Evolutionary conservation across 2,113 vertebrate genomes (phyloP).

Genomic region (Calonectris borealis): DNA sequence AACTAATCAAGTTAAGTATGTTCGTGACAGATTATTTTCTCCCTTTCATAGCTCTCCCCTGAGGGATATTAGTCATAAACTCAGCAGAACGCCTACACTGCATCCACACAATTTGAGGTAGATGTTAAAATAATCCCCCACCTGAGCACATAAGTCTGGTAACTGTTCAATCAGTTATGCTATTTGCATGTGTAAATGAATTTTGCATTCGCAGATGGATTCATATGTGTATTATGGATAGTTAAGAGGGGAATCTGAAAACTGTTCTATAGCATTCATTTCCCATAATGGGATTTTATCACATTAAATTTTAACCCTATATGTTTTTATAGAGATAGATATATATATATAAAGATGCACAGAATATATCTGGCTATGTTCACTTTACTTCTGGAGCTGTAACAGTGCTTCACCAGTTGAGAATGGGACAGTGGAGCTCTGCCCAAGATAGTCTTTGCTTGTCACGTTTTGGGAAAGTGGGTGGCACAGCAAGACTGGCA

Average conservation of each 20-base stretch:
- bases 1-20: not conserved
- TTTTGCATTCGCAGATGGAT: not conserved
- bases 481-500: not conserved
- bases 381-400: not conserved
- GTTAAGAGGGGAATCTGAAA: not conserved
- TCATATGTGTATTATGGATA: not conserved
- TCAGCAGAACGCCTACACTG: not conserved
- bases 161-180: not conserved
- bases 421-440: not conserved
- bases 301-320: not conserved
- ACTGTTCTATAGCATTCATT: not conserved
- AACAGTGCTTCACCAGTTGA: not conserved
- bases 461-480: not conserved
- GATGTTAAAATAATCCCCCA: slow-evolving; percentile 33
- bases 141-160: not conserved
- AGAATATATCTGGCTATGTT: not conserved
- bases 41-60: not conserved
- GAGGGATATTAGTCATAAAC: slow-evolving; percentile 7
- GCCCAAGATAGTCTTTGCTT: not conserved
- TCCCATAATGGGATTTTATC: not conserved
- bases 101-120: not conserved
- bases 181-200: not conserved
- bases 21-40: slow-evolving; percentile 27
- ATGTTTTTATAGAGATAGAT: not conserved
- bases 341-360: not conserved